These are phyloP conservation scores for Dryomyza anilis DNA, from an alignment of 2,888 invertebrate genomes.

Conservation along the genomic window DNA sequence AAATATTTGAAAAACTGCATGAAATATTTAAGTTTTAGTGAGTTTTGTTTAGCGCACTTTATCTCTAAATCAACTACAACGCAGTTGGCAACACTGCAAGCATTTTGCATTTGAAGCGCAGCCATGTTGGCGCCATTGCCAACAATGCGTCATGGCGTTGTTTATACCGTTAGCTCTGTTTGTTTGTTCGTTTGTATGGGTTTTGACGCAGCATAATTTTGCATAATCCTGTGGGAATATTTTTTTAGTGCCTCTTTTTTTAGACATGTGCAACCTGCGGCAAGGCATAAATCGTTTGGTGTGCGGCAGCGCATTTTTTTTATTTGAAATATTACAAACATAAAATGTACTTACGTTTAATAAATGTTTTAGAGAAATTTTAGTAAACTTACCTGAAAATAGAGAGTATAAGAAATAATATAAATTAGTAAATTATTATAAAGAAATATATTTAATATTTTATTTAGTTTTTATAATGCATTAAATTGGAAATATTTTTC, in stretches of 20 bases:
- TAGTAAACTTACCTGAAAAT: background rate
- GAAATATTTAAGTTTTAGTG: too few relatives aligned
- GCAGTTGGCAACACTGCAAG: background rate
- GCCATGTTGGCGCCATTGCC: background rate
- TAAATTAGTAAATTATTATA: background rate
- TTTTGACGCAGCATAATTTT: conserved; percentile 21
- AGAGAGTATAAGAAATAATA: background rate
- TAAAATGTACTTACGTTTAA: background rate
- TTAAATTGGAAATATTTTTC: too few relatives aligned
- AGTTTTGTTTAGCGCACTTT: too few relatives aligned
- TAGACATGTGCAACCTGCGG: background rate
- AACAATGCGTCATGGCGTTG: background rate
- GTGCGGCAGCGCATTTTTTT: background rate
- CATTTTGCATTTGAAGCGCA: background rate
- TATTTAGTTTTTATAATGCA: background rate
- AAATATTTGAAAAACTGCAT: background rate
- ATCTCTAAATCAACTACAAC: conserved; percentile 29
- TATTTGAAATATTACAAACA: background rate
- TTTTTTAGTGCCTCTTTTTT: background rate
- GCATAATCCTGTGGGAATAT: conserved; percentile 10
- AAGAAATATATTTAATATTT: too few relatives aligned
- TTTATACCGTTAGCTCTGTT: background rate
- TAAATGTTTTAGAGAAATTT: background rate
- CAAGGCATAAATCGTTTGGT: background rate
- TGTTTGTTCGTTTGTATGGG: too few relatives aligned